Base-by-base conservation (phyloP, 2,888 invertebrate species). In the Serrognathus titanus region DNA sequence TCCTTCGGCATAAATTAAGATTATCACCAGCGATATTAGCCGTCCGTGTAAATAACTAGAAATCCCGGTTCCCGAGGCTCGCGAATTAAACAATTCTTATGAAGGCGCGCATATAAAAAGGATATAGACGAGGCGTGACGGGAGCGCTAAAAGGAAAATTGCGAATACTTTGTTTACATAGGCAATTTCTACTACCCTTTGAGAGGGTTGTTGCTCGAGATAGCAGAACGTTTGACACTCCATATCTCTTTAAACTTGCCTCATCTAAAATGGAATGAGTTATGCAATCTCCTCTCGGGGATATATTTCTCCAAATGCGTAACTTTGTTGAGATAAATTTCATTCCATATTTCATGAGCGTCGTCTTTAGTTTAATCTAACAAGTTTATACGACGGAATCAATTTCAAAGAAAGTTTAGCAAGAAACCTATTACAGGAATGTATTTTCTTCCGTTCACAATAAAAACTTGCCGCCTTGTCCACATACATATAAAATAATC, bases 81-180 rank as follows among this genome's bases (percentile, higher is more conserved):
- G 16, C 20, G 13, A 16, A 16, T 43, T 43, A 9, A 10, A 13
- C 11, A 40, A 20, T 11, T 43, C 16, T 11, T 20, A 16, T 43
- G 43, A 16, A 43, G n/a, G 41, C 43, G 36, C 40, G 31, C 41
- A 35, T 51, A 13, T 39, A 52, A 52, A 45, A 52, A 43, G 43
- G 16, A 36, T 38, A 49, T 49, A 35, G 49, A 12, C 8, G 9
- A 35, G 37, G 35, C 52, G 43, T 45, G 43, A 24, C 43, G 45
- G 31, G 37, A 36, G 35, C 46, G 13, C 52, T 52, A 43, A 52
- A 52, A 43, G 36, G 43, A 45, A 52, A 52, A 43, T 43, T 41
- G 52, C 45, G 36, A 41, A 43, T 52, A 35, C 52, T 52, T 43
- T 45, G 52, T 52, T 52, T 43, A 52, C 52, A 52, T 52, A 52